Conservation (phyloP, 2,888 invertebrate genomes). For the Drosophila peninsularis region DNA sequence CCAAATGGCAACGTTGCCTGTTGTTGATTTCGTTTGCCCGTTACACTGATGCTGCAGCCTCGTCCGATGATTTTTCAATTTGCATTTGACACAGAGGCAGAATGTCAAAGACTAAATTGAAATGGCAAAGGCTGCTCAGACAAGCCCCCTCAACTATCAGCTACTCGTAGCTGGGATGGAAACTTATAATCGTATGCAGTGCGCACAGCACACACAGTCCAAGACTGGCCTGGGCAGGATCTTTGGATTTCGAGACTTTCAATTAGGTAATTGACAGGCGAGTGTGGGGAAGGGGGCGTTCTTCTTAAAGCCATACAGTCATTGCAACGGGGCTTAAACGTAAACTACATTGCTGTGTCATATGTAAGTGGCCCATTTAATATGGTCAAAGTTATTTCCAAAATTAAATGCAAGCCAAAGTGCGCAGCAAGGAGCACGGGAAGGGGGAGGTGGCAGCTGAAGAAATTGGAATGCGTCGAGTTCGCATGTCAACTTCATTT, state of each 20-base stretch:
- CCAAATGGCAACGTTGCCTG: conserved; percentile 62
- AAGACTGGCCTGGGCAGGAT: conserved; percentile 1
- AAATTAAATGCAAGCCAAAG: conserved; percentile 64
- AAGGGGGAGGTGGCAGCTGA: not conserved
- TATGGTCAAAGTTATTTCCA: conserved; percentile 71
- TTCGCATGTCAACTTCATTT: conserved; percentile 77
- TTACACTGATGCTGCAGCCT: conserved; percentile 40
- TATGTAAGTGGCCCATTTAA: conserved; percentile 63
- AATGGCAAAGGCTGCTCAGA: conserved; percentile 59
- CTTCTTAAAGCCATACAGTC: conserved; percentile 48
- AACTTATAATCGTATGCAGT: conserved; percentile 74
- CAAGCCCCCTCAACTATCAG: not conserved
- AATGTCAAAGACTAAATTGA: conserved; percentile 77
- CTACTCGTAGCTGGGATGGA: not conserved
- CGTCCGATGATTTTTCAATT: conserved; percentile 78
- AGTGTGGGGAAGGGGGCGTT: not conserved
- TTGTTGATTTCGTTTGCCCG: conserved; percentile 60
- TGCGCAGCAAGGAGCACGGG: not conserved
- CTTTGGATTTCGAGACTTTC: conserved; percentile 60
- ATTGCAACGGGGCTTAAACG: conserved; percentile 51
- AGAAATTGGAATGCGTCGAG: conserved; percentile 27
- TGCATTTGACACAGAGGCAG: conserved; percentile 75
- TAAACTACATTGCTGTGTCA: conserved; percentile 54
- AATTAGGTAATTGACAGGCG: conserved; percentile 76
- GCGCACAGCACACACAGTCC: conserved; percentile 35